These are phyloP conservation scores for Aphaenogaster floridana DNA, from an alignment of 1,140 invertebrate species.

Conservation along the genomic window DNA sequence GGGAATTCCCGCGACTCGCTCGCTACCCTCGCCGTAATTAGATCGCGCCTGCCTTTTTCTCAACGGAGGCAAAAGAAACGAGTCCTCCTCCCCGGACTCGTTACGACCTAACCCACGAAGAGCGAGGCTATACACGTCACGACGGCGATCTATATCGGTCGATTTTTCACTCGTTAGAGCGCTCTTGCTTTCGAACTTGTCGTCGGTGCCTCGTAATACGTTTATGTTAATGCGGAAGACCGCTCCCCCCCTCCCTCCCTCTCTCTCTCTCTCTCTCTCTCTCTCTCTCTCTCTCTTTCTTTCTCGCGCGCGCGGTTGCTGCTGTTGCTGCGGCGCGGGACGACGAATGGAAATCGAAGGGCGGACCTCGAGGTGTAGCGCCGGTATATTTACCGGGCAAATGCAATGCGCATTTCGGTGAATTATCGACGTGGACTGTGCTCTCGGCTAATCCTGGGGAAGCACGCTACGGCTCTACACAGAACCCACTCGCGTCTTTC, in stretches of 20 bases:
- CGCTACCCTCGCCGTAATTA: constrained; percentile 47
- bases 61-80: constrained; percentile 40
- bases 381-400: constrained; percentile 56
- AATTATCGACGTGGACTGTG: constrained; percentile 49
- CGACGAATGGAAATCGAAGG: constrained; percentile 60
- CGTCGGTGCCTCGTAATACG: constrained; percentile 36
- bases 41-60: constrained; percentile 57
- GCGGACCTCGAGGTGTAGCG: constrained; percentile 32
- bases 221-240: constrained; percentile 62
- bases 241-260: background rate
- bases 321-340: background rate
- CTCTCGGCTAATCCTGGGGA: constrained; percentile 27
- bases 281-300: background rate
- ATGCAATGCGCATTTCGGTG: constrained; percentile 60
- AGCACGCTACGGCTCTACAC: background rate
- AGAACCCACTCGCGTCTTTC: background rate
- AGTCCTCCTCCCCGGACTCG: constrained; percentile 31
- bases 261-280: background rate
- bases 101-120: constrained; percentile 36
- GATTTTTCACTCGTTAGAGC: constrained; percentile 62
- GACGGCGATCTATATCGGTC: constrained; percentile 40
- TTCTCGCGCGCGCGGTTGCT: background rate
- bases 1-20: constrained; percentile 54
- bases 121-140: constrained; percentile 32
- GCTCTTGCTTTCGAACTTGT: constrained; percentile 34